Evolutionary conservation across 2,797 vertebrate genomes (phyloP).

Genomic region (Sphenodon punctatus): DNA sequence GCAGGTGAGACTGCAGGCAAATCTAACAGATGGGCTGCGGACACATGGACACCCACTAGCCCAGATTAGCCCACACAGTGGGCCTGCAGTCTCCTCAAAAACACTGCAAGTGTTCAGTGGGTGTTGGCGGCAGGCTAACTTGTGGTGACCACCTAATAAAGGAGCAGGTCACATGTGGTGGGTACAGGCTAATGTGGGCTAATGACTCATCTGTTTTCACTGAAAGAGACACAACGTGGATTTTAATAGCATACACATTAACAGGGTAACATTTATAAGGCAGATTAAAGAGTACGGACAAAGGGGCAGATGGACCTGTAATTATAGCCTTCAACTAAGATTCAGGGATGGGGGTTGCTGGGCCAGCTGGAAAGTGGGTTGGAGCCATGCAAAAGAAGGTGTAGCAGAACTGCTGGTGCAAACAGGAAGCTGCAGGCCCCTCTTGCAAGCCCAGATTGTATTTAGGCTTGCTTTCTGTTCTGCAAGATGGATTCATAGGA

Average conservation of each 20-base stretch:
- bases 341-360: neutral
- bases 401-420: neutral
- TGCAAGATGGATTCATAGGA: neutral
- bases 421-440: neutral
- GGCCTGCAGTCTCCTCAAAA: too few species aligned
- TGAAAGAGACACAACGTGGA: neutral
- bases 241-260: neutral
- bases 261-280: neutral
- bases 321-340: neutral
- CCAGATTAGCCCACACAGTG: too few species aligned
- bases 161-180: too few species aligned
- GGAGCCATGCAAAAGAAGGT: too few species aligned
- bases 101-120: too few species aligned
- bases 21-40: too few species aligned
- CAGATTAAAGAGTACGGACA: neutral
- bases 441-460: neutral
- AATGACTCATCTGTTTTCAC: too few species aligned
- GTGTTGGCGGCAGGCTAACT: too few species aligned
- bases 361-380: neutral
- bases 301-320: slow-evolving; percentile 19
- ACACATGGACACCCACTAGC: too few species aligned
- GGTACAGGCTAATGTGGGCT: too few species aligned
- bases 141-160: too few species aligned
- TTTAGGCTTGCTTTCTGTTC: neutral
- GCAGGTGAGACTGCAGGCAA: too few species aligned